Conservation (phyloP, 2,888 invertebrate genomes). For the Dicranocentrus wangi region DNA sequence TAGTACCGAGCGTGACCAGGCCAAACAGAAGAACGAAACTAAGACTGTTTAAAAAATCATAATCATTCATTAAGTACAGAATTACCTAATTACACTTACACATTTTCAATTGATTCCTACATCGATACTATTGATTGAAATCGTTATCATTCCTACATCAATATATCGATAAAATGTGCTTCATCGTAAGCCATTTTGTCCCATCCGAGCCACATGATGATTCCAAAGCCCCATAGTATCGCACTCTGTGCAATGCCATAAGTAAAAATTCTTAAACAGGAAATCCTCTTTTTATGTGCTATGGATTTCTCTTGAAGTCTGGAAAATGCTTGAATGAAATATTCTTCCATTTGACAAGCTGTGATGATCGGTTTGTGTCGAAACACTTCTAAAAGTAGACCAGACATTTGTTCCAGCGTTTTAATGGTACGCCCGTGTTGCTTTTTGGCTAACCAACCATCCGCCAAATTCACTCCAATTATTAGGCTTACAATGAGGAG, state of each 20-base stretch:
- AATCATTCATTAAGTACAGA: no score
- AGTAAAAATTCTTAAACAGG: slow-evolving; percentile 41
- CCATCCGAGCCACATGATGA: slow-evolving; percentile 40
- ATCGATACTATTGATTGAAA: no score
- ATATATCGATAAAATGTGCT: slow-evolving; percentile 25
- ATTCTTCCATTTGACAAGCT: slow-evolving; percentile 58
- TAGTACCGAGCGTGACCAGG: slow-evolving; percentile 43
- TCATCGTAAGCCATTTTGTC: slow-evolving; percentile 8
- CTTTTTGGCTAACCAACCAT: slow-evolving; percentile 53
- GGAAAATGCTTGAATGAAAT: slow-evolving; percentile 52
- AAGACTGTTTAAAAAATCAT: slow-evolving; percentile 30
- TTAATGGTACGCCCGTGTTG: slow-evolving; percentile 46
- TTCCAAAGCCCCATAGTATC: slow-evolving; percentile 47
- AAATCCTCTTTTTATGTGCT: slow-evolving; percentile 6
- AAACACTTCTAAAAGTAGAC: slow-evolving; percentile 55
- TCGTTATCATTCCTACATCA: no score
- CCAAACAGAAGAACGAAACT: slow-evolving; percentile 51
- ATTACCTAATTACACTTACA: no score
- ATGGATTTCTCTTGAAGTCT: slow-evolving; percentile 34
- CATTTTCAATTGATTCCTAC: no score
- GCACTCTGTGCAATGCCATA: slow-evolving; percentile 56
- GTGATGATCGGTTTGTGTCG: slow-evolving; percentile 51
- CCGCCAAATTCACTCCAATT: slow-evolving; percentile 30
- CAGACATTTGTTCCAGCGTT: slow-evolving; percentile 49
- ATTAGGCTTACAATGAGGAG: slow-evolving; percentile 20